Evolutionary conservation across 1,140 invertebrate genomes (phyloP).

Genomic region (Cryptotermes secundus): DNA sequence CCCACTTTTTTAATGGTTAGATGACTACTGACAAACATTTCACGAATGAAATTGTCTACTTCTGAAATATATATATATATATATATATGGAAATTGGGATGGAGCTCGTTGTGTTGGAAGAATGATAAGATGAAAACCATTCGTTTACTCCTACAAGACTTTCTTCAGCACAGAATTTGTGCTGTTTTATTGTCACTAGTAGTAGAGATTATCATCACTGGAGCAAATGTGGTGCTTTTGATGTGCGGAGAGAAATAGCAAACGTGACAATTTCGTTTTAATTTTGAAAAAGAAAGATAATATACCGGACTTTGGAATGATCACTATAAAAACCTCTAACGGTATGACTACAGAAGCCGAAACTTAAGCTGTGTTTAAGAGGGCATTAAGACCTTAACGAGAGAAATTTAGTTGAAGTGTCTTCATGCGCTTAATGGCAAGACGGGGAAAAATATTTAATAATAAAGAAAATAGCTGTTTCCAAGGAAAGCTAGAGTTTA

Average conservation of each 20-base stretch:
- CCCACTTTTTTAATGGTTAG: background rate
- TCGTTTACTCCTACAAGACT: background rate
- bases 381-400: background rate
- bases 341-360: background rate
- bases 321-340: background rate
- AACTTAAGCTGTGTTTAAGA: conserved; percentile 2
- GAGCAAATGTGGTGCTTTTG: background rate
- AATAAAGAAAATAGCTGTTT: background rate
- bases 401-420: background rate
- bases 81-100: background rate
- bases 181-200: background rate
- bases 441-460: background rate
- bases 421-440: background rate
- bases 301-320: background rate
- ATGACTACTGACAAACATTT: background rate
- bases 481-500: background rate
- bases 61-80: background rate
- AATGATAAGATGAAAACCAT: background rate
- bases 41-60: background rate
- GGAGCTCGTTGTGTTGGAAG: background rate
- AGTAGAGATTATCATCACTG: background rate
- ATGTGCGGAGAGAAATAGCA: background rate
- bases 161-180: background rate
- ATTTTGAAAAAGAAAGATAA: background rate
- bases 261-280: background rate